Conservation (phyloP, 2,113 vertebrate species). For the Micronisus gabar region DNA sequence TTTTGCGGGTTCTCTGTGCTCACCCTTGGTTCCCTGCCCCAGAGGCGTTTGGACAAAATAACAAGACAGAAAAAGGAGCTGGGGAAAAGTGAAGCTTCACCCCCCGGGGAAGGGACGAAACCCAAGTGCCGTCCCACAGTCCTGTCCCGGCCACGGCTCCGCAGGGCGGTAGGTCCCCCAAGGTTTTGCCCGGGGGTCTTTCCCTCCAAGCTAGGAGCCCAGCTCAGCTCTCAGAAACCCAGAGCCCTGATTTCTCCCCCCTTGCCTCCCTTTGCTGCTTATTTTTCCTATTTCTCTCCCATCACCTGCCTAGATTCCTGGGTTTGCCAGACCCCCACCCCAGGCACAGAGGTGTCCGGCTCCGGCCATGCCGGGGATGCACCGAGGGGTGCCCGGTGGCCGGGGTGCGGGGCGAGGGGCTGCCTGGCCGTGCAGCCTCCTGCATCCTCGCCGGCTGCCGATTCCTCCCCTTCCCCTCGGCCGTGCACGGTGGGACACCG, state of each 20-base stretch:
- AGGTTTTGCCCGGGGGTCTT: accelerated
- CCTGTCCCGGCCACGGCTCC: accelerated
- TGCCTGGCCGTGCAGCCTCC: background rate
- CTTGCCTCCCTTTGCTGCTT: background rate
- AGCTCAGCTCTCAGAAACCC: background rate
- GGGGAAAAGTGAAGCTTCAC: background rate
- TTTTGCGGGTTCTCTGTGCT: background rate
- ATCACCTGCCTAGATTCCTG: background rate
- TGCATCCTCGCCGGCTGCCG: accelerated
- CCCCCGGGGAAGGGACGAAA: background rate
- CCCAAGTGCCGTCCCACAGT: accelerated
- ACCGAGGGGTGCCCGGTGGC: accelerated
- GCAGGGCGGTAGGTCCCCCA: background rate
- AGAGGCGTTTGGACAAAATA: background rate
- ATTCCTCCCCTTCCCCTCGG: background rate
- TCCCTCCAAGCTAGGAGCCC: too few relatives aligned
- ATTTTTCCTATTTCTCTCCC: background rate
- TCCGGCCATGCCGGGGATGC: background rate
- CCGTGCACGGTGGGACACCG: background rate
- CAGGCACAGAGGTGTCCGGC: too few relatives aligned
- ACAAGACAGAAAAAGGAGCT: background rate
- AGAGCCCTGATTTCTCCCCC: background rate
- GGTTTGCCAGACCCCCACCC: background rate
- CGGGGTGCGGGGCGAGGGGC: accelerated
- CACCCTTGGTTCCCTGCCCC: background rate